phyloP scores from a whole-genome alignment of 1,140 invertebrate genomes.

The Solen grandis region DNA sequence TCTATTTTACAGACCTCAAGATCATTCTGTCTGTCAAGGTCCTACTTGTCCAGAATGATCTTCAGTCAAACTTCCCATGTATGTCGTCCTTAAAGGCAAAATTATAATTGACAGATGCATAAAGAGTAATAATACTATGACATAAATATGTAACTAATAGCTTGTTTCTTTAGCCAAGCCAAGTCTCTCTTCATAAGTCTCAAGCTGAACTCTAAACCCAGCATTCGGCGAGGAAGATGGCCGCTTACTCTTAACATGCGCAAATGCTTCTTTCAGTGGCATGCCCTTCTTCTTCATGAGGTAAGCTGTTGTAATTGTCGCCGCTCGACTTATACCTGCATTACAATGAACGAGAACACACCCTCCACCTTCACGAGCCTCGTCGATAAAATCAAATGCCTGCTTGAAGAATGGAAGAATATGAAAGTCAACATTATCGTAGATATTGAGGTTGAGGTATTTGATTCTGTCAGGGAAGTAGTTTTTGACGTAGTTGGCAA shows the following conservation, averaged over 20 bases:
- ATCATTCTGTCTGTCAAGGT: no score
- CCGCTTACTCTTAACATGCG: conserved; percentile 93
- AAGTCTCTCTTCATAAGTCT: conserved; percentile 91
- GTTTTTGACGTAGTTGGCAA: conserved; percentile 98
- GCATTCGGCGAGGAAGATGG: conserved; percentile 97
- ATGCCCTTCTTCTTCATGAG: conserved; percentile 92
- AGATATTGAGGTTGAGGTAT: conserved; percentile 96
- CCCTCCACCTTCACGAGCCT: conserved; percentile 84
- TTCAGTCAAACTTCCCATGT: no score
- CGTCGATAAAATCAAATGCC: conserved; percentile 96
- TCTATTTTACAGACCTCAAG: no score
- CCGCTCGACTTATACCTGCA: conserved; percentile 77
- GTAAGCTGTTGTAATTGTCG: conserved; percentile 77
- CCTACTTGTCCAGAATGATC: no score
- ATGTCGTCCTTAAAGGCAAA: no score
- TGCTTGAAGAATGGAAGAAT: conserved; percentile 96
- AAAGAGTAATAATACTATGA: no score
- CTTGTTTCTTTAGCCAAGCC: no score
- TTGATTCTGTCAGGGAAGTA: conserved; percentile 98
- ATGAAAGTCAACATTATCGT: conserved; percentile 97
- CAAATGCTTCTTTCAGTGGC: conserved; percentile 93
- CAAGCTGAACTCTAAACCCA: conserved; percentile 94
- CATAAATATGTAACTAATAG: no score
- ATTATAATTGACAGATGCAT: no score
- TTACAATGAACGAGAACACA: conserved; percentile 78